Percentiles rank a stretch among this genome's conserved stretches.
phyloP scores from a whole-genome alignment of 2,797 vertebrate genomes.

The Hylomyscus alleni region DNA sequence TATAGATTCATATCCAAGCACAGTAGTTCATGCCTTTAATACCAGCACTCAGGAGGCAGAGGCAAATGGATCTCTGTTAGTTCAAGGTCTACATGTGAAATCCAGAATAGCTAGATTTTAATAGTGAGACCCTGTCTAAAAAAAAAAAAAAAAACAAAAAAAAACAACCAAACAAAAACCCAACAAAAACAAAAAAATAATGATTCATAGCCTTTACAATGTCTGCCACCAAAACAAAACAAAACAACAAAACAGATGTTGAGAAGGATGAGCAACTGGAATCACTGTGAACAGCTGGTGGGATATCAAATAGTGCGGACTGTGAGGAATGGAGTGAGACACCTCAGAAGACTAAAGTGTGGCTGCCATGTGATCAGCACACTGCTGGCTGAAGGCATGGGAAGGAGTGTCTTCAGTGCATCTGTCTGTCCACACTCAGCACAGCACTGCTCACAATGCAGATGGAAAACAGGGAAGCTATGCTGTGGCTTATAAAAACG shows the following conservation, averaged over 20 bases:
- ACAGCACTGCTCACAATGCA: neutral
- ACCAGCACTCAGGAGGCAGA: neutral
- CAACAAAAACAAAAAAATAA: neutral
- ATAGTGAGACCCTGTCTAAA: neutral
- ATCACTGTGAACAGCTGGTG: neutral
- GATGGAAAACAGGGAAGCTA: neutral
- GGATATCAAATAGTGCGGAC: neutral
- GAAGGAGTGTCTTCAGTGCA: neutral
- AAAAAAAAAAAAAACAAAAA: neutral
- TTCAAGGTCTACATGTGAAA: neutral
- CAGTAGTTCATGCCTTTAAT: neutral
- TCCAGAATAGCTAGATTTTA: neutral
- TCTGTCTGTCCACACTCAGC: neutral
- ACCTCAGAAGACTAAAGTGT: neutral
- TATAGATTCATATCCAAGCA: neutral
- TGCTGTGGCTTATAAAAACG: neutral
- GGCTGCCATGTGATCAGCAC: neutral
- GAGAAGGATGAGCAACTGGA: neutral
- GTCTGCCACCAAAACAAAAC: neutral
- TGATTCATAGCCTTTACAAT: neutral
- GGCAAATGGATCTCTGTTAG: neutral
- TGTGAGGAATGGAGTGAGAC: neutral
- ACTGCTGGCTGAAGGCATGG: neutral
- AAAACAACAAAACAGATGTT: neutral
- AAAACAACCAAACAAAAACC: neutral